Evolutionary conservation across 2,113 vertebrate species (phyloP).

Genomic region (Zingel zingel): DNA sequence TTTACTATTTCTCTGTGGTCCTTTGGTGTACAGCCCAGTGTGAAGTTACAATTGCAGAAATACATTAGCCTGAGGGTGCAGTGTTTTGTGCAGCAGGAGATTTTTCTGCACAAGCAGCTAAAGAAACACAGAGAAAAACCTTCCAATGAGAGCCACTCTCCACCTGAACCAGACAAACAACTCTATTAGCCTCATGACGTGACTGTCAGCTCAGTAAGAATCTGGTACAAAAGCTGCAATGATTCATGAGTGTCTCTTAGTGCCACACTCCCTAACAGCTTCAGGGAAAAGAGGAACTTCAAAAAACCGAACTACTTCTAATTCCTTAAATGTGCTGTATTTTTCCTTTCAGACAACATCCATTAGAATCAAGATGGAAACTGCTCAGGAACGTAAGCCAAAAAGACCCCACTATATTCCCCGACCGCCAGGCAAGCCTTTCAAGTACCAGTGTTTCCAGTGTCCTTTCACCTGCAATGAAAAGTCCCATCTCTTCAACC

Average conservation of each 20-base stretch:
- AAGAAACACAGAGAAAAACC: constrained; percentile 17
- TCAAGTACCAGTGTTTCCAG: constrained; percentile 99
- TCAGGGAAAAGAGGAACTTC: not conserved
- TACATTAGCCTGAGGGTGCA: constrained; percentile 75
- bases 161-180: constrained; percentile 65
- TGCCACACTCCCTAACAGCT: not conserved
- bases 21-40: constrained; percentile 24
- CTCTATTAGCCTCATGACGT: constrained; percentile 32
- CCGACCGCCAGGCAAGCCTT: constrained; percentile 95
- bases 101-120: constrained; percentile 56
- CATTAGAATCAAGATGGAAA: constrained; percentile 84
- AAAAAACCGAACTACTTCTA: not conserved
- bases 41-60: constrained; percentile 62
- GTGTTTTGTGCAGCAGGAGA: constrained; percentile 66
- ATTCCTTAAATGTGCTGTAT: not conserved
- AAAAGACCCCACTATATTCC: constrained; percentile 99
- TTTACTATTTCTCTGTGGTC: constrained; percentile 28
- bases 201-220: constrained; percentile 24
- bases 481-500: constrained; percentile 98
- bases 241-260: constrained; percentile 15
- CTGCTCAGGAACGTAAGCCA: constrained; percentile 92
- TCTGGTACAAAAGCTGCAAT: constrained; percentile 30
- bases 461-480: constrained; percentile 99
- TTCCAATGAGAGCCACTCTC: constrained; percentile 17
- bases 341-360: constrained; percentile 54